Percentiles rank a stretch among this genome's conserved stretches.
phyloP scores from a whole-genome alignment of 2,113 vertebrate genomes.

The Pycnonotus jocosus region DNA sequence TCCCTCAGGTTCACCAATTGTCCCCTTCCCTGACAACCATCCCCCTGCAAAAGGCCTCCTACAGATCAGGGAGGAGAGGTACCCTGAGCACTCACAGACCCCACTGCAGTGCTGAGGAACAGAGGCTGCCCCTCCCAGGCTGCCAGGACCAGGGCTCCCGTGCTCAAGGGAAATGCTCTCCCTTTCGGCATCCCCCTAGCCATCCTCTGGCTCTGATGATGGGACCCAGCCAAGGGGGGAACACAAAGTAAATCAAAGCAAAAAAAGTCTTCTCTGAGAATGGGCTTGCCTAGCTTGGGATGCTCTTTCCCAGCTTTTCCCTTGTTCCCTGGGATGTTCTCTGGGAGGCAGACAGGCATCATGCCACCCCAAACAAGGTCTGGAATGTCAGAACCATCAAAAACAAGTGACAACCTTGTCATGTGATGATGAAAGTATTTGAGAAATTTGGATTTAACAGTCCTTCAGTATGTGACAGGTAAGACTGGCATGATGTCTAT shows the following conservation, averaged over 20 bases:
- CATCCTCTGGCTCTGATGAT: neutral
- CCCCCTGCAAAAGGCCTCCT: neutral
- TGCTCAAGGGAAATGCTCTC: neutral
- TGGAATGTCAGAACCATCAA: neutral
- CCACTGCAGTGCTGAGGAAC: neutral
- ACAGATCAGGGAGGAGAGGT: neutral
- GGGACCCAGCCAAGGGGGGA: neutral
- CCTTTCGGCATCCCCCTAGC: neutral
- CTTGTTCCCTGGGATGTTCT: neutral
- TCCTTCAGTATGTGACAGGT: neutral
- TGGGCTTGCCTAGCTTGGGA: neutral
- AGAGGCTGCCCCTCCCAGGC: neutral
- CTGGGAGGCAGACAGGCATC: neutral
- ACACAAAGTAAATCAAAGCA: neutral
- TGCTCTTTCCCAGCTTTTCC: neutral
- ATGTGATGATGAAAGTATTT: neutral
- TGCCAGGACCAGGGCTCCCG: fast-evolving
- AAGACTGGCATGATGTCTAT: neutral
- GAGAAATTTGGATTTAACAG: neutral
- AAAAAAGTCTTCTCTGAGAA: neutral
- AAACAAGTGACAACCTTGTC: neutral
- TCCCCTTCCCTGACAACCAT: neutral
- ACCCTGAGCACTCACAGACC: neutral
- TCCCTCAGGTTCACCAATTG: neutral
- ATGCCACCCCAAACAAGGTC: neutral